A percentile compares a stretch with the other conserved stretches of the same genome.
These are phyloP conservation scores for Xiphorhynchus elegans DNA, from an alignment of 2,113 vertebrate species.

Conservation along the genomic window DNA sequence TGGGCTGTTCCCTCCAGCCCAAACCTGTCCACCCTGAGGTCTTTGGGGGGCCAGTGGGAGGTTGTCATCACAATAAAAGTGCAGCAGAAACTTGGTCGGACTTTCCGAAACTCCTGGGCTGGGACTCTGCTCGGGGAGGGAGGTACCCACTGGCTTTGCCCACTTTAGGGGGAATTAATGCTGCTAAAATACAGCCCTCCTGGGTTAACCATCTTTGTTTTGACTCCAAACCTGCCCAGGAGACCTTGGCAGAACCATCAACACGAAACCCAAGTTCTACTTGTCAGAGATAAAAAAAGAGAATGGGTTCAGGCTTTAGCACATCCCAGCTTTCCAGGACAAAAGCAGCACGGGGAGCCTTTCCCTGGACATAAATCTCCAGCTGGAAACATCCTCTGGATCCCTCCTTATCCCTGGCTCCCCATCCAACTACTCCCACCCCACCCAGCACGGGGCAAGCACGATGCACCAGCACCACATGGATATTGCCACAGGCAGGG, in stretches of 20 bases:
- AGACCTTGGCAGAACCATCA: not conserved
- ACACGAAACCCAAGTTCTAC: not conserved
- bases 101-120: not conserved
- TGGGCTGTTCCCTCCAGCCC: not conserved
- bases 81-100: not conserved
- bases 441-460: not conserved
- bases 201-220: not conserved
- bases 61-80: not conserved
- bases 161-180: not conserved
- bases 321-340: not conserved
- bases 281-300: too few species aligned
- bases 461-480: rapidly evolving
- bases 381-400: not conserved
- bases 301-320: not conserved
- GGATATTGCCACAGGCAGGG: rapidly evolving
- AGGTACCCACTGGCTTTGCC: not conserved
- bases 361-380: not conserved
- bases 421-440: not conserved
- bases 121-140: not conserved
- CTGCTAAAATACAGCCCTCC: not conserved
- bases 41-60: not conserved
- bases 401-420: rapidly evolving
- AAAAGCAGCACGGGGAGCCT: not conserved
- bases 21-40: not conserved
- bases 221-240: not conserved